Percentiles rank a stretch among this genome's conserved stretches.
phyloP scores from a whole-genome alignment of 64 coral and sea anemone species.

The Anthopleura sola region DNA sequence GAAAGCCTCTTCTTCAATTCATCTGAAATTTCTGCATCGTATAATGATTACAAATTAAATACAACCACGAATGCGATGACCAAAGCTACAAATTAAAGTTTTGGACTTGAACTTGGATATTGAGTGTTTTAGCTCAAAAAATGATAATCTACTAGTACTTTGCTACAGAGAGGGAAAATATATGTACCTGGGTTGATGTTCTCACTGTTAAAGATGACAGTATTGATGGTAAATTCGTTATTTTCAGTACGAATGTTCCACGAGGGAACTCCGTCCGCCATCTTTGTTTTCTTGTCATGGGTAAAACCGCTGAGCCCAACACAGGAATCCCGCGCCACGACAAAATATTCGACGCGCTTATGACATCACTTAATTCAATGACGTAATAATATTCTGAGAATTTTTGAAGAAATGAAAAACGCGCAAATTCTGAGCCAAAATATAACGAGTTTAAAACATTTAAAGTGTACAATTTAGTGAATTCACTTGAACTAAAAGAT shows the following conservation, averaged over 20 bases:
- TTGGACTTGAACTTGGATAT: too few species aligned
- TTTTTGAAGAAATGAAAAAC: not conserved
- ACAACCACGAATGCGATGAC: too few species aligned
- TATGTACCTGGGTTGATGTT: not conserved
- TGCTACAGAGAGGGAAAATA: not conserved
- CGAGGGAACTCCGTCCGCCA: constrained; percentile 12
- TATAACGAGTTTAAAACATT: not conserved
- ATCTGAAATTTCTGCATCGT: not conserved
- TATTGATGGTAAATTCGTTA: not conserved
- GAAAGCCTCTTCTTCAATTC: not conserved
- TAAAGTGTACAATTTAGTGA: not conserved
- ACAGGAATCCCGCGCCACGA: not conserved
- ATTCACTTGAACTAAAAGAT: constrained; percentile 1
- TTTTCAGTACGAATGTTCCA: constrained; percentile 12
- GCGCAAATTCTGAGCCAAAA: not conserved
- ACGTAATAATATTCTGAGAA: constrained; percentile 9
- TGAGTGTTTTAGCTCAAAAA: not conserved
- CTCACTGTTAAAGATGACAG: not conserved
- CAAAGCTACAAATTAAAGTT: too few species aligned
- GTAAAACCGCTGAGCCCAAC: constrained; percentile 12
- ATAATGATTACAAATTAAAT: too few species aligned
- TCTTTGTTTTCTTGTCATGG: constrained; percentile 25
- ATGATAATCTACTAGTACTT: not conserved
- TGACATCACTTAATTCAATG: not conserved
- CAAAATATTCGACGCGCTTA: not conserved